Evolutionary conservation across 2,888 invertebrate species (phyloP).

Genomic region (Polyommatus icarus): DNA sequence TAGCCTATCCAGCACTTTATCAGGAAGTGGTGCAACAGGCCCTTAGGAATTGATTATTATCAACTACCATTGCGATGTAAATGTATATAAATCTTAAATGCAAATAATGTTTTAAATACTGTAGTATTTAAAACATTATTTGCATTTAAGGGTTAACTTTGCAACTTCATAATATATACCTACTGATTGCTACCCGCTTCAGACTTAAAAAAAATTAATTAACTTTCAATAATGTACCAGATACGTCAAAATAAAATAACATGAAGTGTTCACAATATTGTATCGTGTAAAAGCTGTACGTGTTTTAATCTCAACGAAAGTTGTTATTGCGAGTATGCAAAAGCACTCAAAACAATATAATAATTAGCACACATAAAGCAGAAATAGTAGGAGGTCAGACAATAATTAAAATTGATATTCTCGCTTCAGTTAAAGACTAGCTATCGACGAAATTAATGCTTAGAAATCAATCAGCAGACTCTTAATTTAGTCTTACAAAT

Average conservation of each 20-base stretch:
- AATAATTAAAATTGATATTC: constrained; percentile 1
- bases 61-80: too few relatives aligned
- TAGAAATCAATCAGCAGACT: constrained; percentile 19
- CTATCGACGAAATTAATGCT: not conserved
- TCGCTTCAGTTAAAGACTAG: not conserved
- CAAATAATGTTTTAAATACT: too few relatives aligned
- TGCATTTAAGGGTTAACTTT: not conserved
- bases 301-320: constrained; percentile 17
- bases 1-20: too few relatives aligned
- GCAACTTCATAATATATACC: not conserved
- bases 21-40: too few relatives aligned
- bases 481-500: constrained; percentile 11
- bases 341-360: constrained; percentile 17
- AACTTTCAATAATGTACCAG: constrained; percentile 13
- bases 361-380: not conserved
- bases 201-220: not conserved
- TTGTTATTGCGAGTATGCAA: not conserved
- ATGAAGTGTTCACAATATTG: not conserved
- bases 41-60: too few relatives aligned
- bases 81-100: too few relatives aligned
- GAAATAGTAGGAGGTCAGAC: not conserved
- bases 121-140: not conserved
- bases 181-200: too few relatives aligned
- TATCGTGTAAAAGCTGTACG: constrained; percentile 10
- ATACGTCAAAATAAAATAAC: constrained; percentile 14